phyloP scores from a whole-genome alignment of 1,140 invertebrate genomes.

The Bombyx mandarina region DNA sequence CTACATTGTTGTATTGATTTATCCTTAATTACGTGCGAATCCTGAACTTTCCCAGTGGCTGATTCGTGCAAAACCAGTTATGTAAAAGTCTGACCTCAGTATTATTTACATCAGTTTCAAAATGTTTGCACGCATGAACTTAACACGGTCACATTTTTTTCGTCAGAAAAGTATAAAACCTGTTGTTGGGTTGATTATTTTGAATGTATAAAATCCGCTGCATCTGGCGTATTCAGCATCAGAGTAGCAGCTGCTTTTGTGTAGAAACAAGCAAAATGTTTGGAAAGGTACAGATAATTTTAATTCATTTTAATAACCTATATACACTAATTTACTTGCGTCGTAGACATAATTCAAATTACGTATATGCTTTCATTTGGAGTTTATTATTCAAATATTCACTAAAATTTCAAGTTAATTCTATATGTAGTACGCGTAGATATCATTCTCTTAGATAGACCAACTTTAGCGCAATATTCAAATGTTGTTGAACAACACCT shows the following conservation, averaged over 20 bases:
- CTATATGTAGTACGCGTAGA: too few species aligned
- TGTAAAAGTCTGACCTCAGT: neutral
- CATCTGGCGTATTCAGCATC: constrained; percentile 12
- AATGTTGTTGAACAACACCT: too few species aligned
- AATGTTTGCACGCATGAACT: neutral
- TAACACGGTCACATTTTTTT: constrained; percentile 5
- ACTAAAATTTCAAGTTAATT: too few species aligned
- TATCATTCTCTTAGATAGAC: too few species aligned
- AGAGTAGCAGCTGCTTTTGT: constrained; percentile 16
- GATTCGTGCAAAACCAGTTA: neutral
- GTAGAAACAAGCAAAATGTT: constrained; percentile 20
- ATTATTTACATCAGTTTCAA: neutral
- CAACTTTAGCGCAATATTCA: too few species aligned
- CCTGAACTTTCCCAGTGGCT: too few species aligned
- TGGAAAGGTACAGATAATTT: constrained; percentile 16
- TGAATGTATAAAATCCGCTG: constrained; percentile 26
- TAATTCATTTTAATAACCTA: neutral
- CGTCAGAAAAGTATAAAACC: constrained; percentile 15
- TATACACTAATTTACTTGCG: too few species aligned
- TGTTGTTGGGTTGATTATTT: constrained; percentile 18
- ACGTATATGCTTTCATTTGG: too few species aligned
- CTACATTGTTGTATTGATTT: too few species aligned
- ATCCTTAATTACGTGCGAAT: too few species aligned
- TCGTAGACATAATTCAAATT: too few species aligned
- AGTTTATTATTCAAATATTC: too few species aligned